Base-by-base conservation (phyloP, 1,140 invertebrate genomes). In the Trissolcus basalis region DNA sequence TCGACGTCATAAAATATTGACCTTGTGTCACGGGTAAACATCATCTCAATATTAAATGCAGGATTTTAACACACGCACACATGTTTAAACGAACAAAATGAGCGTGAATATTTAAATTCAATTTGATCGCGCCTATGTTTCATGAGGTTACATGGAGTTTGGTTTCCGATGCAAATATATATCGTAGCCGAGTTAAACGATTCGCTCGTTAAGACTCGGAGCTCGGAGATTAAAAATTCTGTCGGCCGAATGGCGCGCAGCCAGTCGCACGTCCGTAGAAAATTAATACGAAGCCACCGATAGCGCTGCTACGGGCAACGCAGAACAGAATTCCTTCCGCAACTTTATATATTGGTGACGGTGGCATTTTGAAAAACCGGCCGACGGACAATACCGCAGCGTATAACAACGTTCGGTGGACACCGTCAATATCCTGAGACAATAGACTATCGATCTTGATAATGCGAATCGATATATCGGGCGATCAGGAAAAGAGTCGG, bases 371-470 rank as follows among this genome's bases (percentile, higher is more conserved):
- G 58, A 60, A 64, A 43, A 64, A 49, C 72, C 41, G 19, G 19
- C 19, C 59, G 47, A 69, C 48, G 65, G 60, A 70, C 73, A 61
- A 36, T 60, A 68, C 54, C 35, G 56, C 19, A 69, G 61, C 58
- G 43, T 63, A 53, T 61, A 69, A 69, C 72, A 69, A 60, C 55
- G 64, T 60, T 76, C 65, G 65, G 65, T 76, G 73, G 65, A 70
- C 65, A 70, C 55, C 65, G 65, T 76, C 65, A 65, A 76, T 76
- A 76, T 76, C 44, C 53, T 50, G 16, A 55, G 73, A 76, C 73
- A 59, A 61, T 70, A 64, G 60, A 74, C 71, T 68, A 80, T 80
- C 78, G 78, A 77, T 80, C 71, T 54, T 65, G 50, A 65, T 77
- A 80, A 80, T 72, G 70, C 56, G 51, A 77, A 50, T 4, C 73